Evolutionary conservation across 2,797 vertebrate genomes (phyloP), one percentile per base, ranked within the genome.

Genomic region (Falco rusticolus): DNA sequence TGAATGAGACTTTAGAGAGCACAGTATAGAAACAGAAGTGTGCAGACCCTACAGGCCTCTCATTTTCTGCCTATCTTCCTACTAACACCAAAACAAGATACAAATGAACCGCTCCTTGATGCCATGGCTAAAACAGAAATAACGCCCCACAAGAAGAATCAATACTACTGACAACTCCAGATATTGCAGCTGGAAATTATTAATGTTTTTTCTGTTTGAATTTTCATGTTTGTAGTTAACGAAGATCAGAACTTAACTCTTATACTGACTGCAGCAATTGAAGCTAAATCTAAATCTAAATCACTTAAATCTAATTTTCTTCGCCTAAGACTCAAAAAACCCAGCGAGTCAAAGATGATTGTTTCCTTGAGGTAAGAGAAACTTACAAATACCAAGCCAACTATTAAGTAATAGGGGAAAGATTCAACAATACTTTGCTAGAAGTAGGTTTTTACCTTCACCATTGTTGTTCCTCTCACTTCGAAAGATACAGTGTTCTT

Each of bases 401-500:
- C 37, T 61, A 5, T 5, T 10, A 16, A 16, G 31, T 3, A 37
- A 54, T 6, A 17, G 48, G 79, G 5, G 66, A 10, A 29, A 79
- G 61, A 29, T 4, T 15, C 18, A 76, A 28, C 28, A 71, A 5
- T 3, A 56, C 6, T 56, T n/a, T 13, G 15, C 6, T 6, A 25
- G 57, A 15, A 56, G 22, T 6, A 63, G 25, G 0, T 6, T 15
- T 98, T 98, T 95, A 99, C 99, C 99, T 84, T 99, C 97, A 10
- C 99, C 99, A 1, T 98, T 99, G 92, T 98, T 98, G 95, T 98
- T 99, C 89, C 98, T 98, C 98, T 99, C 99, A 1, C 99, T 99
- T 88, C 99, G 98, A 97, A 99, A 99, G 95, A 99, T 94, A 91
- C 99, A 99, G 95, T 99, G 99, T 60, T 99, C 99, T 79, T 99